Evolutionary conservation across 2,797 vertebrate genomes (phyloP), one percentile per base, ranked within the genome.

Genomic region (Onychomys leucogaster): DNA sequence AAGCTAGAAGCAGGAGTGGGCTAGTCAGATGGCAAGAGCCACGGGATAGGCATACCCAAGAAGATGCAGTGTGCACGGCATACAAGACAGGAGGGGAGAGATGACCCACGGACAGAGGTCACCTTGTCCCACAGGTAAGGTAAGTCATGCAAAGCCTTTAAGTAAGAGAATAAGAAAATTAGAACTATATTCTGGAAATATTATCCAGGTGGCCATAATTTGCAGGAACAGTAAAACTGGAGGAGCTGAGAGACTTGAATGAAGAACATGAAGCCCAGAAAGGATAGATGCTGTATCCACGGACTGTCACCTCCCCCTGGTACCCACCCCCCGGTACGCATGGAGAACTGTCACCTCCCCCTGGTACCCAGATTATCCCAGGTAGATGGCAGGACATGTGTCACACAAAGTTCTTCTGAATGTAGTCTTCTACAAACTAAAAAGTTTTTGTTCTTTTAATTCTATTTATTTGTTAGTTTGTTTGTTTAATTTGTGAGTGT

Each of bases 361-460:
- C 25, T 61, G 77, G 49, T 16, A 27, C 34, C 61, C 27, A 63
- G 75, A 5, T 32, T 73, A 23, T 46, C 25, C 52, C 27, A 57
- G 1, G 2, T 21, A 6, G 46, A 2, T 0, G 61, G 25, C 34
- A n/a, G 13, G 5, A 14, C 49, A 37, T 46, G 57, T 46, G 57
- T 71, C 23, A 41, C 9, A 57, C 43, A 29, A 57, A 57, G 52
- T 43, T 93, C 89, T 89, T 91, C 94, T 91, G 46, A 77, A 94
- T 80, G 65, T 43, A 71, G 52, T 89, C 52, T 81, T 57, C 63
- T 1, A 11, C 25, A 7, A 75, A n/a, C 5, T 78, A 57, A 86
- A 46, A 34, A 25, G 43, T 37, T 32, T 84, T 63, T 65, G 19
- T 61, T 65, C 29, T 46, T 84, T 63, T 27, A 75, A 43, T 32